Base-by-base conservation (phyloP, 2,888 invertebrate genomes). In the Spilarctia lutea region DNA sequence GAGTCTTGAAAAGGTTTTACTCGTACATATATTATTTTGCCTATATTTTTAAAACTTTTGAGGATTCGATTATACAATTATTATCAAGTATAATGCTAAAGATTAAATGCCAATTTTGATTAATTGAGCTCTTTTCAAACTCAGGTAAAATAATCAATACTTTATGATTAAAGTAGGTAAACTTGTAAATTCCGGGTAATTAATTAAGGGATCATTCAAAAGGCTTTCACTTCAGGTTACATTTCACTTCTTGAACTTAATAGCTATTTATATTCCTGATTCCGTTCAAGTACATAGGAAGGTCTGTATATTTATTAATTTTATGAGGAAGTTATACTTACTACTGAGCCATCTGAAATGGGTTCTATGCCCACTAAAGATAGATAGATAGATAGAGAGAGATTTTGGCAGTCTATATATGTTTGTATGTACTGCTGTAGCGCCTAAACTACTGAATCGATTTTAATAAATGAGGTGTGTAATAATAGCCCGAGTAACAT, bases 181-280 rank as follows among this genome's bases (percentile, higher is more conserved):
- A 39, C 27, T 60, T 70, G 60, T 78, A 78, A 73, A 79, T 63
- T 63, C 7, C 63, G 77, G 75, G 74, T 74, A 81, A 81, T 79
- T 83, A 75, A 73, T 63, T 67, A 69, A 75, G 73, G 67, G 30
- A 48, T 66, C 42, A 27, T 66, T 72, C 39, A 39, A 65, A 71
- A 81, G 86, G 81, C 86, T 84, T 70, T 76, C 72, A 72, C 78
- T 72, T 79, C 67, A 67, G 79, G 73, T 81, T 81, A 86, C 77
- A 80, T 81, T 80, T 83, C 74, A 79, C 74, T 83, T 78, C 75
- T 79, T 71, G 76, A 76, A 82, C 80, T 83, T 74, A 73, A 79
- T 71, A 81, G 76, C 56, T 60, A 60, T 75, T 66, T n/a, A 56
- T 27, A 72, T 56, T 39, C 16, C 27, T 27, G 42, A 60, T 27